A percentile compares a stretch with the other conserved stretches of the same genome.
These are phyloP conservation scores for Heliconius congener DNA, from an alignment of 1,140 invertebrate species.

Conservation along the genomic window DNA sequence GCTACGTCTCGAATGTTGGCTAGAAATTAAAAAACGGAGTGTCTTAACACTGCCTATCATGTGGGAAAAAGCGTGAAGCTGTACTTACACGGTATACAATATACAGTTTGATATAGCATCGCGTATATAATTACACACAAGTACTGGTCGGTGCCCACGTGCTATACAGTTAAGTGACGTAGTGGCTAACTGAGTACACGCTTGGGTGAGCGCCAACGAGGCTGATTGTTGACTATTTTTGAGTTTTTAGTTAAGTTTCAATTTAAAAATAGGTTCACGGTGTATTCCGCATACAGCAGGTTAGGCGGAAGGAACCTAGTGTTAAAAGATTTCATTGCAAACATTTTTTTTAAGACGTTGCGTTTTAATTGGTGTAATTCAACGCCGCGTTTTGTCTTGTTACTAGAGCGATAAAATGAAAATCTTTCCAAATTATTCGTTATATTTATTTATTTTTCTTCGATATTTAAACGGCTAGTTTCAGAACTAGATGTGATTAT, in stretches of 20 bases:
- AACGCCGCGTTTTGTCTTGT: background rate
- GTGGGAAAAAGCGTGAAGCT: too few relatives aligned
- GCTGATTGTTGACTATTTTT: background rate
- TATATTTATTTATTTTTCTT: too few relatives aligned
- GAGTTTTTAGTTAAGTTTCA: too few relatives aligned
- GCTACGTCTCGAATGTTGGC: too few relatives aligned
- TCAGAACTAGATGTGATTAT: too few relatives aligned
- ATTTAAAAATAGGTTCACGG: background rate
- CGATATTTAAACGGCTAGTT: too few relatives aligned
- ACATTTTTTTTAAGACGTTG: too few relatives aligned
- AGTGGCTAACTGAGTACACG: slow-evolving; percentile 24
- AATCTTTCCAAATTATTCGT: background rate
- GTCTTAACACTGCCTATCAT: too few relatives aligned
- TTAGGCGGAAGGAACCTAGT: too few relatives aligned
- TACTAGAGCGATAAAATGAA: background rate
- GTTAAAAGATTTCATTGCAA: too few relatives aligned
- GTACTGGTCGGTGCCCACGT: slow-evolving; percentile 14
- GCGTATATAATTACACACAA: background rate
- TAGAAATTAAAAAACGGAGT: too few relatives aligned
- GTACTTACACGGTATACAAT: too few relatives aligned
- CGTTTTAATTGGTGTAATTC: background rate
- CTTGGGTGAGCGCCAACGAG: slow-evolving; percentile 21
- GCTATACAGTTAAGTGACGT: slow-evolving; percentile 27
- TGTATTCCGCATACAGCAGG: background rate
- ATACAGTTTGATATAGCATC: background rate